Conservation (phyloP, 2,113 vertebrate genomes). For the Orientallactaga bullata region DNA sequence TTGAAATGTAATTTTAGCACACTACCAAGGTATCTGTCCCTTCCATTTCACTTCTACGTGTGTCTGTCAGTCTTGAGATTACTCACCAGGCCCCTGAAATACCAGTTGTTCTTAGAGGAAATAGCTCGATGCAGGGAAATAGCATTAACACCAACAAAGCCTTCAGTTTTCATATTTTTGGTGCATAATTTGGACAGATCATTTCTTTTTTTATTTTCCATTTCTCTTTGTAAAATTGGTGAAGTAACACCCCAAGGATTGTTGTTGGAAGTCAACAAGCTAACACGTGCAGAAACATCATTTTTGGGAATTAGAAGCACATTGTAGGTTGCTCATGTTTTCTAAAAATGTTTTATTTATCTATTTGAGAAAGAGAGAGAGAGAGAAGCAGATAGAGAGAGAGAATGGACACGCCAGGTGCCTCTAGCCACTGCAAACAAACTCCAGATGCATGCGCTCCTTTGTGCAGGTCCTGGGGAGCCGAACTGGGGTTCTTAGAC, state of each 20-base stretch:
- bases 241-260: neutral
- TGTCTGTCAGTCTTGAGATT: neutral
- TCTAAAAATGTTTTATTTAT: neutral
- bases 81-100: neutral
- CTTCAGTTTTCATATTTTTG: neutral
- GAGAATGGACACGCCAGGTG: no score
- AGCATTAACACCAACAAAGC: neutral
- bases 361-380: no score
- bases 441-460: no score
- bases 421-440: no score
- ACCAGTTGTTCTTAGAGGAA: neutral
- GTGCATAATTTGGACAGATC: neutral
- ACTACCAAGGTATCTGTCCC: neutral
- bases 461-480: no score
- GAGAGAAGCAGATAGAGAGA: no score
- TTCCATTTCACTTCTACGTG: neutral
- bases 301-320: neutral
- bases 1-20: neutral
- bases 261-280: neutral
- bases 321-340: neutral
- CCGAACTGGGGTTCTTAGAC: no score
- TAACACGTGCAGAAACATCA: neutral
- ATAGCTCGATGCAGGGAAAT: neutral
- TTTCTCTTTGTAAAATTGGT: neutral
- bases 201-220: neutral